Evolutionary conservation across 2,113 vertebrate species (phyloP).

Genomic region (Marcusenius ussheri): DNA sequence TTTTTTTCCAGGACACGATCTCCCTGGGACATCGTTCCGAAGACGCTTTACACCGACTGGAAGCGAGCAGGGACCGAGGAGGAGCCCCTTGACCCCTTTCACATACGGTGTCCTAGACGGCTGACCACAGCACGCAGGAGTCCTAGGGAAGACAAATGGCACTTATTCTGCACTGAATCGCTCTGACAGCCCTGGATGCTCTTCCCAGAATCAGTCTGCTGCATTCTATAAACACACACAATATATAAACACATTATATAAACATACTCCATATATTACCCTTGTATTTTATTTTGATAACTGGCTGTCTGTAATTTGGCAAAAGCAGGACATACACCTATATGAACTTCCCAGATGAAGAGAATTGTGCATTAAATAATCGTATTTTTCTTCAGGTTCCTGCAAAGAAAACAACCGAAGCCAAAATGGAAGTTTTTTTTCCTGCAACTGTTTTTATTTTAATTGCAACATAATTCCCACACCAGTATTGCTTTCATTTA

Average conservation of each 20-base stretch:
- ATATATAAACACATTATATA: background rate
- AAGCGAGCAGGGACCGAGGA: background rate
- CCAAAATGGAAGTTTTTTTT: background rate
- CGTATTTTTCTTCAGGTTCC: background rate
- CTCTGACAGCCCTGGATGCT: constrained; percentile 30
- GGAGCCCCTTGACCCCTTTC: constrained; percentile 15
- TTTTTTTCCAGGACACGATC: constrained; percentile 8
- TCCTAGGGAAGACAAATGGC: constrained; percentile 31
- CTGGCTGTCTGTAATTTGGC: background rate
- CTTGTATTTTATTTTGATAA: background rate
- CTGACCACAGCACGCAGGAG: constrained; percentile 21
- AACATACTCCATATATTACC: background rate
- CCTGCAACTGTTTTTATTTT: background rate
- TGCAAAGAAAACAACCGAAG: background rate
- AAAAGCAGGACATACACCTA: background rate
- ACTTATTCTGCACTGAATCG: constrained; percentile 32
- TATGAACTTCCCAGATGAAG: background rate
- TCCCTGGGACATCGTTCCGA: constrained; percentile 1
- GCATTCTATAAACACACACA: background rate
- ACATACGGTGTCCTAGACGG: background rate
- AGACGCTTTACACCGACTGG: constrained; percentile 21
- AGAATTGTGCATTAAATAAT: background rate
- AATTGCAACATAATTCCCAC: background rate
- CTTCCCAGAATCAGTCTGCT: constrained; percentile 27
- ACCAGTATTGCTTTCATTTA: background rate